Base-by-base conservation (phyloP, 2,888 invertebrate species). In the Sesamia inferens region DNA sequence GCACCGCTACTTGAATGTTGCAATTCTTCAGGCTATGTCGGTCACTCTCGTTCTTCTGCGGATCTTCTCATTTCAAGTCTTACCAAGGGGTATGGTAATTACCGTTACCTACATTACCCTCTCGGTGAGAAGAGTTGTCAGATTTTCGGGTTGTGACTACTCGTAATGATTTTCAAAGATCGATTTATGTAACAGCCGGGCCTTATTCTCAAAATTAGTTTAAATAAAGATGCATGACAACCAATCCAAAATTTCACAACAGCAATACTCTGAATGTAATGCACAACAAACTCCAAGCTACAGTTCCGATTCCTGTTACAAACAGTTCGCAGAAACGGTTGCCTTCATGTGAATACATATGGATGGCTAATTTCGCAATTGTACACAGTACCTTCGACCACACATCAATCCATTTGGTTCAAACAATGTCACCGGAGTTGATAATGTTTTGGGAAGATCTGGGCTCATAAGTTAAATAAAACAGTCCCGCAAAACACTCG, bases 271-370 rank as follows among this genome's bases (percentile, higher is more conserved):
- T n/a, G 69, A 82, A 82, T 78, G 54, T 39, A 63, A 42, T 14
- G 5, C 19, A 31, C 5, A 57, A 58, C 54, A 59, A 48, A 68
- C 48, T 24, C 6, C 63, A 48, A 82, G 39, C 39, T 39, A 39
- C 39, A 5, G 39, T 39, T 5, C 39, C 39, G 5, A 39, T 39
- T 39, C 39, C 3, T 39, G 39, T 39, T 39, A 39, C 39, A 39
- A 22, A 72, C 16, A 11, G 10, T 83, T 81, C 84, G 22, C 16
- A 44, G 82, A 81, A 77, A 59, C 61, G 19, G 24, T 19, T 14
- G 24, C 42, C 54, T 55, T 63, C 24, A 24, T 64, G 68, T 73
- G 76, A 83, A 83, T 72, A 59, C 68, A 55, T 68, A 55, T 55
- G 31, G 58, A 57, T 69, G 44, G 51, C 47, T 57, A 22, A 51